phyloP scores from a whole-genome alignment of 2,888 invertebrate genomes.

The Lamellibrachia satsuma region DNA sequence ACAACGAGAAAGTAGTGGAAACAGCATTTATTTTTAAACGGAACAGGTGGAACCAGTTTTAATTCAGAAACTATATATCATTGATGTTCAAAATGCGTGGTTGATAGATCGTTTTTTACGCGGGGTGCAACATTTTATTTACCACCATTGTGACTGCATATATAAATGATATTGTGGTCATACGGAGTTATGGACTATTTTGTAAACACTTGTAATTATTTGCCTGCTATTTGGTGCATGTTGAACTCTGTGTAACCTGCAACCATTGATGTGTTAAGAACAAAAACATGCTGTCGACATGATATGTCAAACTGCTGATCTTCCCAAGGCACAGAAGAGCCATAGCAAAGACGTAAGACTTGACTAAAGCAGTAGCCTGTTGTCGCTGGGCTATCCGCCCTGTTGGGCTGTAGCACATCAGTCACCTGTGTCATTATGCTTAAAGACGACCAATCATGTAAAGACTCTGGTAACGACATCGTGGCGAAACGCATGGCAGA shows the following conservation, averaged over 20 bases:
- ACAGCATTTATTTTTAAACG: neutral
- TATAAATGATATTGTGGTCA: neutral
- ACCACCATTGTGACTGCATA: neutral
- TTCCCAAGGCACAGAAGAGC: neutral
- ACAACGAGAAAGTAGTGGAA: constrained; percentile 7
- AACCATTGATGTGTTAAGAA: neutral
- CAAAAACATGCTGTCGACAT: neutral
- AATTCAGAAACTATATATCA: neutral
- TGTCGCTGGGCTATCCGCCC: neutral
- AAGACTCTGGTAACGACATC: neutral
- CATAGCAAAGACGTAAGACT: neutral
- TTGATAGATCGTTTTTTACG: neutral
- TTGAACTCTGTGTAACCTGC: neutral
- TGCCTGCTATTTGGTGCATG: neutral
- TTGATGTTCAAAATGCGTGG: neutral
- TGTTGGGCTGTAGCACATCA: neutral
- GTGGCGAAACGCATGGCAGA: neutral
- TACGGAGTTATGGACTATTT: constrained; percentile 10
- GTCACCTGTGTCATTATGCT: neutral
- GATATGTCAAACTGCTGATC: neutral
- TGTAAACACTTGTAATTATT: neutral
- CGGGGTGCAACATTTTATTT: neutral
- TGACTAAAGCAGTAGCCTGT: neutral
- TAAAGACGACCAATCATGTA: neutral
- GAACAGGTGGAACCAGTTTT: constrained; percentile 6